Evolutionary conservation across 30 jellyfish, hydroid and myxozoan species (phyloP).

Genomic region (Cassiopea andromeda): DNA sequence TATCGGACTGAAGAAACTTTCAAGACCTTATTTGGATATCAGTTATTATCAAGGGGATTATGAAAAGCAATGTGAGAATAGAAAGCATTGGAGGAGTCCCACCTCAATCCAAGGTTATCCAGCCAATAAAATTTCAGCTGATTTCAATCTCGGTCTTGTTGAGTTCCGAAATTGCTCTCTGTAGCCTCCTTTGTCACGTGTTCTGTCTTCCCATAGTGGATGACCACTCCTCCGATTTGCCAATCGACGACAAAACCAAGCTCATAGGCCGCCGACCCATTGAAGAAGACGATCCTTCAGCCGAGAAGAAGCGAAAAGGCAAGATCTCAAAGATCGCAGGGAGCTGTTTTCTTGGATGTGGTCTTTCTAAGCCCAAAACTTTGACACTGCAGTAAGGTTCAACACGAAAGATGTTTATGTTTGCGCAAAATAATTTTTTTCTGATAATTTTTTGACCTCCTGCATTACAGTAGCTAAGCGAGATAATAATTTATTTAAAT

Average conservation of each 20-base stretch:
- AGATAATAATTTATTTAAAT: too few species aligned
- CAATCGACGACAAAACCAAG: constrained; percentile 66
- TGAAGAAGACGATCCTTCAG: constrained; percentile 58
- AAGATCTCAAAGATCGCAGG: constrained; percentile 78
- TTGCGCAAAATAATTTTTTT: neutral
- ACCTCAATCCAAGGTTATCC: neutral
- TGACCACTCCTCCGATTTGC: constrained; percentile 54
- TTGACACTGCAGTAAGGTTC: constrained; percentile 22
- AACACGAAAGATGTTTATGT: neutral
- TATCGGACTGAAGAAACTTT: too few species aligned
- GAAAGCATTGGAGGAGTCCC: constrained; percentile 2
- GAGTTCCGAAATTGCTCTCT: constrained; percentile 28
- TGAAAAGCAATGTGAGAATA: constrained; percentile 2
- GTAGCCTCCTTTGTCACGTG: constrained; percentile 74
- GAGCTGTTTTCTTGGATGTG: constrained; percentile 82
- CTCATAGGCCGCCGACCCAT: constrained; percentile 56
- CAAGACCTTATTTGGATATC: too few species aligned
- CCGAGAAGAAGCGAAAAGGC: constrained; percentile 72
- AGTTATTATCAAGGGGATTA: too few species aligned
- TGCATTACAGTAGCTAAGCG: too few species aligned
- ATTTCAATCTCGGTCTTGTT: constrained; percentile 74
- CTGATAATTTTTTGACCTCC: too few species aligned
- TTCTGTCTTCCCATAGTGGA: constrained; percentile 85
- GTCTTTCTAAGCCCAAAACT: constrained; percentile 62
- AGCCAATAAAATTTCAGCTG: constrained; percentile 34